Evolutionary conservation across 2,888 invertebrate genomes (phyloP), one percentile per base, ranked within the genome.

Genomic region (Neoitamus cyanurus): DNA sequence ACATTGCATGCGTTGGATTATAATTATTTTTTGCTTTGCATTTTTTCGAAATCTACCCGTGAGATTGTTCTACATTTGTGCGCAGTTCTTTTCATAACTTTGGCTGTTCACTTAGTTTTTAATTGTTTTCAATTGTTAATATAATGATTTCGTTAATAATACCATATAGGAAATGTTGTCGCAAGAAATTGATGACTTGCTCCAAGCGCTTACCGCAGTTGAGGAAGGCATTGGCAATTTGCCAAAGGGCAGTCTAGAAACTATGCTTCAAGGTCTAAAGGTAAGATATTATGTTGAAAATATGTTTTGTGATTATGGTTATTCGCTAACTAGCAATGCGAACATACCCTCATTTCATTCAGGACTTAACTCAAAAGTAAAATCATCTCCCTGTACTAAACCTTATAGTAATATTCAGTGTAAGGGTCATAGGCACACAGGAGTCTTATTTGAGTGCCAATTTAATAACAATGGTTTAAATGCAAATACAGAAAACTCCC

Each of bases 261-360:
- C 94, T 83, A 96, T 96, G 95, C 93, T 95, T 87, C 92, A 93
- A 80, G 94, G 94, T 87, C 92, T 96, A 69, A 93, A 93, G 94
- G 96, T 96, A 92, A 95, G 93, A n/a, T 42, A 42, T 92, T 68
- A 86, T 89, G 30, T 48, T 83, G 1, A 36, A 31, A 36, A 25
- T 34, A 9, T 48, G n/a, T 28, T 34, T 70, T 42, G 42, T n/a
- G 13, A 25, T 46, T 78, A 42, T 48, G 28, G 37, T 78, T n/a
- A 46, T 78, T 15, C 70, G 30, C 70, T 70, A 31, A 70, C 70
- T 58, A 58, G 25, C 15, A 58, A 25, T 58, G 58, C 58, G 20
- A 34, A 34, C 34, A 7, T 7, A 7, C 34, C 4, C 4, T 34
- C 34, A 58, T 58, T 58, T 58, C 58, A 58, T 58, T 58, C 20